Base-by-base conservation (phyloP, 2,888 invertebrate species). In the Harpalus rubripes region DNA sequence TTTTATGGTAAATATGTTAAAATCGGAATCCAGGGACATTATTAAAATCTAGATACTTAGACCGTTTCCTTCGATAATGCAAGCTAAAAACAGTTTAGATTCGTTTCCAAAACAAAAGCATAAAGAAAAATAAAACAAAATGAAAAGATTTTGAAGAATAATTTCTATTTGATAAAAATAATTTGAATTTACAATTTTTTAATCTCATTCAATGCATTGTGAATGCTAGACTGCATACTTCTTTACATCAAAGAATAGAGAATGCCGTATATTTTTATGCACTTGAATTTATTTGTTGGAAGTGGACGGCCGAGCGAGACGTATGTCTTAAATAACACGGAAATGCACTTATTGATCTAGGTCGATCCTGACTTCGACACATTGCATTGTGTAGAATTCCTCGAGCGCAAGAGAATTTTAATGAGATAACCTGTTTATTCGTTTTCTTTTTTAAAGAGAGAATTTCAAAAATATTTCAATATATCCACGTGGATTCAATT, bases 291-390 rank as follows among this genome's bases (percentile, higher is more conserved):
- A 78, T 78, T 78, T 78, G 58, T 78, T 56, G 7, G 16, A 7
- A 8, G 10, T 10, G 12, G 26, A 22, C 16, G 10, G 56, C 15
- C 16, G 52, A 18, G 12, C n/a, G 15, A 78, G 58, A 32, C 58
- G 58, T 78, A 56, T 32, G 58, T 58, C 78, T 39, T 78, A 58
- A 78, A 58, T 58, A 78, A 78, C 78, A 78, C 18, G 78, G 32
- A 32, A 78, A 78, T 78, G 78, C 78, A 78, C 78, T 78, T 78
- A 78, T 78, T 58, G 78, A 78, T 78, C 58, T 58, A 78, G 78
- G 56, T 78, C 58, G 58, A 78, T 74, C 18, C 44, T 10, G 18
- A 15, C 10, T 44, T 44, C 72, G 72, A 74, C 52, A 74, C 52
- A 41, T 6, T 18, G 44, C 41, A 74, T 44, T 74, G 72, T 44